Evolutionary conservation across 2,888 invertebrate species (phyloP).

Genomic region (Stenodema calcarata): DNA sequence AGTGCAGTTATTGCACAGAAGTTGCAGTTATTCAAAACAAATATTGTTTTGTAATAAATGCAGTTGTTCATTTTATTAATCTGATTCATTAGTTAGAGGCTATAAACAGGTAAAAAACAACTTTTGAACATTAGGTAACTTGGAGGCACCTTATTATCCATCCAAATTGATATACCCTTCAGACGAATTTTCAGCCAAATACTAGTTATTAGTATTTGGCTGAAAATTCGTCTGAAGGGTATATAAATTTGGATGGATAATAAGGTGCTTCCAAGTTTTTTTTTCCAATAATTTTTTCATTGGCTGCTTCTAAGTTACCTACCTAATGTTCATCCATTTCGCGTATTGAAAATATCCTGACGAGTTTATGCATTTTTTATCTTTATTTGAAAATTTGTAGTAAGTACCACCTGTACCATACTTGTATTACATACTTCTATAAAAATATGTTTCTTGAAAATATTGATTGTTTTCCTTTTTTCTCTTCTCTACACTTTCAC

Average conservation of each 20-base stretch:
- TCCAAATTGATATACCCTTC: not conserved
- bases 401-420: too few species aligned
- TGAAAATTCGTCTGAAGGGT: too few species aligned
- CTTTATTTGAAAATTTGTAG: slow-evolving; percentile 22
- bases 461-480: not conserved
- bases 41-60: not conserved
- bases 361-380: slow-evolving; percentile 15
- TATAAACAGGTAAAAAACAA: too few species aligned
- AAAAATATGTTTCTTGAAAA: slow-evolving; percentile 40
- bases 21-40: not conserved
- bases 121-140: too few species aligned
- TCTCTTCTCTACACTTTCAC: too few species aligned
- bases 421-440: slow-evolving; percentile 17
- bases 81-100: not conserved
- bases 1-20: not conserved
- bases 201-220: too few species aligned
- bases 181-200: too few species aligned
- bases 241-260: not conserved
- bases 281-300: too few species aligned
- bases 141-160: not conserved
- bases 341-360: not conserved
- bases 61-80: not conserved
- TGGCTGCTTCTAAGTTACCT: not conserved
- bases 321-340: not conserved
- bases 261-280: too few species aligned